Evolutionary conservation across 2,797 vertebrate genomes (phyloP), one percentile per base, ranked within the genome.

Genomic region (Brotula barbata): DNA sequence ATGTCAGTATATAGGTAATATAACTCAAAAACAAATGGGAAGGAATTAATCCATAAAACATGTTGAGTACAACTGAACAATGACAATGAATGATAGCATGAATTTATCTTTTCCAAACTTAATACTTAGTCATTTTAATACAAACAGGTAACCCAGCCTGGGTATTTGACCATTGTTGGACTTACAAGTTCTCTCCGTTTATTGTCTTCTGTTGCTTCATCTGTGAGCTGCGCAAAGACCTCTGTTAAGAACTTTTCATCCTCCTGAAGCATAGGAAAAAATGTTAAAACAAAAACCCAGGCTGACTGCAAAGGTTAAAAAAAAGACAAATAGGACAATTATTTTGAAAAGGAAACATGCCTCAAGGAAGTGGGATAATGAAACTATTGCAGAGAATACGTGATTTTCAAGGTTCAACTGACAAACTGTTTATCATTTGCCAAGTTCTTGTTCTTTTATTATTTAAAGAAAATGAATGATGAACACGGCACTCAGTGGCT

Each of bases 231-330:
- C 89, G 97, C 96, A 93, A 99, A 99, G 80, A 98, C 95, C 89
- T 99, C 97, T 1, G 97, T 97, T 66, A 99, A 88, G 92, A 98
- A 98, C 76, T 98, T 99, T 82, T 99, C 96, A 10, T 99, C 96
- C 90, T 99, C 97, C 97, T 99, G 84, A 1, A 10, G 39, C 46
- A 87, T 16, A 82, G 7, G 36, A 41, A 68, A 60, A 71, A 66
- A 41, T 0, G 17, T 45, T 68, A 60, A 41, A 62, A 2, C 31
- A 33, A 33, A 53, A 21, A 64, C 12, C 13, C 56, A 64, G 8
- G 44, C 31, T 21, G 2, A 11, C 25, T 4, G 48, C 17, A 16
- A 10, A n/a, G 14, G 28, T 8, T 36, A 14, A 39, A 39, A 46
- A 7, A 12, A 2, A 49, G 37, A 42, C 14, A 40, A 47, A 44